Base-by-base conservation (phyloP, 2,797 vertebrate genomes). In the Microchirus variegatus region DNA sequence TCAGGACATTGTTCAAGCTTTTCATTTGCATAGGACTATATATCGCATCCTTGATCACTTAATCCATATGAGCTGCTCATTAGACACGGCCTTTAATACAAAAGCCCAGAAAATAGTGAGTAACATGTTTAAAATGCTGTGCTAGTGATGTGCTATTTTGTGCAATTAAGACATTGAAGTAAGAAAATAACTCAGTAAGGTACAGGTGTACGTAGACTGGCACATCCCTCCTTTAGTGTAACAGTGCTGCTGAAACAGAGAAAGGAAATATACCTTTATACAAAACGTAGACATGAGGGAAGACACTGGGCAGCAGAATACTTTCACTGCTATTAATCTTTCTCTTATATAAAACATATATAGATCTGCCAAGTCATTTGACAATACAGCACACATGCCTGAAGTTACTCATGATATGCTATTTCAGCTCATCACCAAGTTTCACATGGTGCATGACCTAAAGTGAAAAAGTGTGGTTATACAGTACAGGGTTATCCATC, bases 181-280 rank as follows among this genome's bases (percentile, higher is more conserved):
- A 41, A 4, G 13, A 13, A 42, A 31, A 31, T 31, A 31, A 31
- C 31, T 31, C 31, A 31, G 31, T 22, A 97, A 99, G 90, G 99
- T 98, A 74, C 97, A 99, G 44, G 95, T 98, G 90, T 99, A 99
- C 1, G 96, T 98, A 22, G 92, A 95, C 84, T 98, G 95, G 1
- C 96, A 93, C 96, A 99, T 99, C 37, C 97, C 97, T 0, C 97
- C 96, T 10, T 90, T 93, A 0, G 87, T 67, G 74, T 97, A 98
- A 93, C 97, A 99, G 77, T 96, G 98, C 73, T 99, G 96, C 81
- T 96, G 92, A 81, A 99, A 99, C 52, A 99, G 59, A 18, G 38
- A 19, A 48, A 63, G 67, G 26, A 31, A 31, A 31, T 7, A 31
- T 31, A 31, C 3, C 7, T 31, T n/a, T n/a, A n/a, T 31, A 31